Base-by-base conservation (phyloP, 1,140 invertebrate genomes). In the Drosophila equinoxialis region DNA sequence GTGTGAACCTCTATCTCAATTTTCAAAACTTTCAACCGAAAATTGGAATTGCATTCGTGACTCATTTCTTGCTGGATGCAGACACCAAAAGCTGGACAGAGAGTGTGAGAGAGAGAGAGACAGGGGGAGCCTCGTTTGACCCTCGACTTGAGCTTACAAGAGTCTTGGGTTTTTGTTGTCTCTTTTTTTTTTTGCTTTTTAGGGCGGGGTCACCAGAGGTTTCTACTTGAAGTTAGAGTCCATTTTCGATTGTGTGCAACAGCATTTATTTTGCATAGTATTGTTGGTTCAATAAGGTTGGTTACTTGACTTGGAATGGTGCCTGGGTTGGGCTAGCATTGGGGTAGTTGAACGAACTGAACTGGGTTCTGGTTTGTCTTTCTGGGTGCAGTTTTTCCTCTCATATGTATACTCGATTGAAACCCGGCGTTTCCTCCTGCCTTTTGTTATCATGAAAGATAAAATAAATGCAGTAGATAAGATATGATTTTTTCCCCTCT, bases 21-120 rank as follows among this genome's bases (percentile, higher is more conserved):
- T 85, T 85, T 68, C 68, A 23, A 48, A 75, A 78, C 59, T 70
- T 65, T 66, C 58, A 42, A 66, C 30, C 54, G 17, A 54, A 17
- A 55, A 65, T 42, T 41, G 45, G 45, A 66, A 68, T 82, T 74
- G 63, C 66, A 66, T 62, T 77, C 70, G 81, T 81, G 77, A 85
- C 78, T 85, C 82, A 81, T 69, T 76, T 74, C 42, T 51, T 30
- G 23, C 23, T 26, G 23, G 23, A 57, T 63, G 71, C 68, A 11
- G 48, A 37, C 45, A 20, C 45, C 17, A 23, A 48, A 17, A 6
- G 30, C 30, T 30, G 6, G 6, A 6, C 5, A 6, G 30, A 45
- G 42, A 14, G 3, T 17, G n/a, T 8, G 42, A 17, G 42, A 48
- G 5, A 48, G 5, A 48, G 45, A 48, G 45, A 48, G 23, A 26